phyloP scores from a whole-genome alignment of 2,113 vertebrate genomes.

The Pangasianodon gigas region DNA sequence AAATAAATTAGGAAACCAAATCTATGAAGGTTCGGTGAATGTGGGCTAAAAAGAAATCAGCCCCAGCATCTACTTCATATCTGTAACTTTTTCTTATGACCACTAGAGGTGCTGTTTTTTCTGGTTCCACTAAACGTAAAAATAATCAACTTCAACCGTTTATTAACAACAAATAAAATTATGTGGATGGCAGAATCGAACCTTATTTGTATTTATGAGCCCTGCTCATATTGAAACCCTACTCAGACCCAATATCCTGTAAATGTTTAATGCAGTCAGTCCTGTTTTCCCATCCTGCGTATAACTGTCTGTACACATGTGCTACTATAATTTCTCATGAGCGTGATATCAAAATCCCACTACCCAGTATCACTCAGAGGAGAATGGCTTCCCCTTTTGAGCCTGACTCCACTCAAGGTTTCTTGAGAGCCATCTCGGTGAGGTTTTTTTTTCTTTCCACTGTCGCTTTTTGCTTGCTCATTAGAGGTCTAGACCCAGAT shows the following conservation, averaged over 20 bases:
- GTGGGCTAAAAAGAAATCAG: background rate
- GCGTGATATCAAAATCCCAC: background rate
- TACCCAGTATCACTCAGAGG: background rate
- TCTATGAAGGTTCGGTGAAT: background rate
- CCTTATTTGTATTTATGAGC: background rate
- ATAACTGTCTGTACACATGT: background rate
- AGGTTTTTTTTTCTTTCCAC: background rate
- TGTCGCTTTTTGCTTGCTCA: constrained; percentile 16
- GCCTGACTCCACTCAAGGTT: background rate
- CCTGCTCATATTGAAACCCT: background rate
- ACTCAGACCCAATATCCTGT: background rate
- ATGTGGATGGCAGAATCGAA: background rate
- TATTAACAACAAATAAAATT: background rate
- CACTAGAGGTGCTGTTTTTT: background rate
- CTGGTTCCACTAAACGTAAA: background rate
- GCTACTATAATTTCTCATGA: background rate
- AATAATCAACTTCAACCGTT: background rate
- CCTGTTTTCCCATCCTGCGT: background rate
- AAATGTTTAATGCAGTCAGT: background rate
- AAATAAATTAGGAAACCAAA: background rate
- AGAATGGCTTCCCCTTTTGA: background rate
- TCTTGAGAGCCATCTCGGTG: background rate
- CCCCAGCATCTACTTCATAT: background rate
- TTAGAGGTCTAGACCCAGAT: constrained; percentile 22
- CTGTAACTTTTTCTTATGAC: background rate